Conservation (phyloP, 2,113 vertebrate species). For the Eulemur macaco region DNA sequence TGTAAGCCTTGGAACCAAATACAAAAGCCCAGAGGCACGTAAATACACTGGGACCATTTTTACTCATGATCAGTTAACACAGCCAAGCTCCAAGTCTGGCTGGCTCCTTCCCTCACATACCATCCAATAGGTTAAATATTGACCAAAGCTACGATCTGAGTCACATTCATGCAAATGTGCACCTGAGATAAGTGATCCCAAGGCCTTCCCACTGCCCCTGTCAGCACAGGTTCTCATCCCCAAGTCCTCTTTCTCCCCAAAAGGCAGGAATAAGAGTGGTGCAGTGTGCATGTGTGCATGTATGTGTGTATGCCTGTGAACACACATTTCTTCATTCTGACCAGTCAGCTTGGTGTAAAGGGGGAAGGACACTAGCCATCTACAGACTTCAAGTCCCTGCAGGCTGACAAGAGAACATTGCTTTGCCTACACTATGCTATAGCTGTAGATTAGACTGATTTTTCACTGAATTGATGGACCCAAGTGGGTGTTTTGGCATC, state of each 20-base stretch:
- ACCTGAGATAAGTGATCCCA: neutral
- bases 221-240: neutral
- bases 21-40: neutral
- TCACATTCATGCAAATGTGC: neutral
- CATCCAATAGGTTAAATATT: neutral
- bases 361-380: neutral
- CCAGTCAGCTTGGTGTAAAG: neutral
- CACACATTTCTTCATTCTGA: neutral
- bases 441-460: neutral
- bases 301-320: neutral
- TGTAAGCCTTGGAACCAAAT: neutral
- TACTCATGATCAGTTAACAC: neutral
- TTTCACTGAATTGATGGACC: neutral
- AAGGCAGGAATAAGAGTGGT: neutral
- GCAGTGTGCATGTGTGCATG: neutral
- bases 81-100: neutral
- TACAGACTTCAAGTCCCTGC: neutral
- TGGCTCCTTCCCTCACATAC: neutral
- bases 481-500: conserved; percentile 13
- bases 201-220: neutral
- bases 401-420: neutral
- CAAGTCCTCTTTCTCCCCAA: neutral
- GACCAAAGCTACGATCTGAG: conserved; percentile 33
- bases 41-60: neutral
- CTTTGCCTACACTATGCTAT: neutral